These are phyloP conservation scores for Hyperoplus lanceolatus DNA, from an alignment of 2,797 vertebrate species.

Conservation along the genomic window DNA sequence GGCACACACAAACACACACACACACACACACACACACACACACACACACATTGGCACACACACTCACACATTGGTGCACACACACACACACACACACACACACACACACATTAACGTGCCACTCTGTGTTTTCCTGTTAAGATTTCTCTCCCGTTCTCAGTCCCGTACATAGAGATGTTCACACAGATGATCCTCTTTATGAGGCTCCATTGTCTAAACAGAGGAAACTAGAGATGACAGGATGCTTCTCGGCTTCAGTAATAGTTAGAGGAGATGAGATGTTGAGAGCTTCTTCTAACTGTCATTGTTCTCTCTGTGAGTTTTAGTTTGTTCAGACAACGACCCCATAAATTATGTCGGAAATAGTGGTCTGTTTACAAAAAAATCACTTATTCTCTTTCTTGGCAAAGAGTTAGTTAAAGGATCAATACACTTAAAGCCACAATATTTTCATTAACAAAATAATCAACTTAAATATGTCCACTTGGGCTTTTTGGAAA, in stretches of 20 bases:
- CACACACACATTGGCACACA: no score
- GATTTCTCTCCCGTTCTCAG: conserved; percentile 67
- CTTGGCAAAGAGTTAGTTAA: not conserved
- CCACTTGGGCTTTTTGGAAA: not conserved
- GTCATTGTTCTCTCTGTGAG: conserved; percentile 7
- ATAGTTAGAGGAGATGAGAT: conserved; percentile 29
- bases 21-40: no score
- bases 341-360: not conserved
- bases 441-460: not conserved
- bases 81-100: no score
- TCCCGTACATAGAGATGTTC: conserved; percentile 35
- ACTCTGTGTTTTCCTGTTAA: conserved; percentile 76
- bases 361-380: no score
- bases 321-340: not conserved
- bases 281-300: no score
- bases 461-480: not conserved
- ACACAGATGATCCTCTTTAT: conserved; percentile 73
- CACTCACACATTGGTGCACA: no score
- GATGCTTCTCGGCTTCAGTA: conserved; percentile 53
- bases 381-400: not conserved
- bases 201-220: conserved; percentile 56
- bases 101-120: conserved; percentile 27
- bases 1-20: no score
- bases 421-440: not conserved
- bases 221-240: conserved; percentile 64